Evolutionary conservation across 2,888 invertebrate species (phyloP).

Genomic region (Leucoma salicis): DNA sequence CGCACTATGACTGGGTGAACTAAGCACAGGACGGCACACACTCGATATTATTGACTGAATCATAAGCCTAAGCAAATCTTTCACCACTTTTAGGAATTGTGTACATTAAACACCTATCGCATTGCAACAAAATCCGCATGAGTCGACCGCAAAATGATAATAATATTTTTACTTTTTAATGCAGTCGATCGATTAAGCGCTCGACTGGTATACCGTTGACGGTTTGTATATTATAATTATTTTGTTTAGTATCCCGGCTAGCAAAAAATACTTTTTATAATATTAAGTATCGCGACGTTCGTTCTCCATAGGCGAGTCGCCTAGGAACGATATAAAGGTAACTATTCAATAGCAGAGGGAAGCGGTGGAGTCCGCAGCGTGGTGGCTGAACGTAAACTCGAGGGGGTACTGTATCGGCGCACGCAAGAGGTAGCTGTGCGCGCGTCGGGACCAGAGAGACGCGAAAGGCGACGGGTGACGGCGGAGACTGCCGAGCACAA

Average conservation of each 20-base stretch:
- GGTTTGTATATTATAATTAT: slow-evolving; percentile 46
- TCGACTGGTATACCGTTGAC: slow-evolving; percentile 59
- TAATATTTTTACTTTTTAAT: slow-evolving; percentile 73
- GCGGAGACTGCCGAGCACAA: slow-evolving; percentile 60
- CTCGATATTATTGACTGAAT: slow-evolving; percentile 41
- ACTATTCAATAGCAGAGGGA: slow-evolving; percentile 75
- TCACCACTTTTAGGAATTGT: slow-evolving; percentile 46
- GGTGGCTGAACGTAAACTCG: slow-evolving; percentile 69
- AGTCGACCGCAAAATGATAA: slow-evolving; percentile 62
- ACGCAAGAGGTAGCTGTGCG: slow-evolving; percentile 70
- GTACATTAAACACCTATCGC: slow-evolving; percentile 46
- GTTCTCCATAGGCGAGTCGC: slow-evolving; percentile 59
- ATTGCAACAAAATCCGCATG: slow-evolving; percentile 70
- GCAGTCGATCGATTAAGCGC: slow-evolving; percentile 76
- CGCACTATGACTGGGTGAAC: slow-evolving; percentile 74
- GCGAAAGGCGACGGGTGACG: slow-evolving; percentile 54
- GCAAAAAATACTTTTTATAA: slow-evolving; percentile 40
- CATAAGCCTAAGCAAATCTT: slow-evolving; percentile 40
- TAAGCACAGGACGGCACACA: slow-evolving; percentile 76
- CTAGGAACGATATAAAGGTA: slow-evolving; percentile 69
- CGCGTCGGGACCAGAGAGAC: slow-evolving; percentile 56
- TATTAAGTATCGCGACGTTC: slow-evolving; percentile 55
- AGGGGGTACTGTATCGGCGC: slow-evolving; percentile 62
- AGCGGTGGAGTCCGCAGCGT: slow-evolving; percentile 74
- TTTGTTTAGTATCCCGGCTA: slow-evolving; percentile 35